Evolutionary conservation across 2,888 invertebrate genomes (phyloP), one percentile per base, ranked within the genome.

Genomic region (Uloborus plumipes): DNA sequence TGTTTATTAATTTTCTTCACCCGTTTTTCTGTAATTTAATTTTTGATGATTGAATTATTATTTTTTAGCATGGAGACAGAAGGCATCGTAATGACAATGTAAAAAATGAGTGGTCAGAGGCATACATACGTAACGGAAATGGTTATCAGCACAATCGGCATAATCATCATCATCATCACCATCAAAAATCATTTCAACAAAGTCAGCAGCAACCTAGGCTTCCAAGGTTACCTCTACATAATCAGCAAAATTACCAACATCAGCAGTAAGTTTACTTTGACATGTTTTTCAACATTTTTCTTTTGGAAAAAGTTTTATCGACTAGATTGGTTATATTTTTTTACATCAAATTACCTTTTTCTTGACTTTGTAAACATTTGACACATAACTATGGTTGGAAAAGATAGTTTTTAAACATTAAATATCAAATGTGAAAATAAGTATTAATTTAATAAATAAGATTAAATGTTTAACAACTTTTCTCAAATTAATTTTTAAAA

Each of bases 231-330:
- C 83, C 83, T 47, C 55, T 83, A 20, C 66, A 77, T 39, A 83
- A 83, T 53, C 81, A 82, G 20, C 83, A 83, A 62, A 83, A 83
- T 58, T 77, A 73, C 69, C 53, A 77, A 9, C 83, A 83, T 47
- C 73, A 66, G 14, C 83, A 83, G 83, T 83, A 69, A 69, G 77
- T 72, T 14, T 13, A 39, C 20, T 4, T 26, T 26, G 26, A 6
- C 18, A n/a, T 53, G 3, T 53, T 53, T n/a, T 53, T 2, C 6
- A 53, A 53, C 6, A 53, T 18, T 53, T n/a, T 16, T 53, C 18
- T n/a, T 53, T 53, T 16, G 2, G n/a, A 53, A 53, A 26, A 26
- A 26, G 26, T 4, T 26, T 26, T 26, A 26, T 26, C 4, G 26
- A 26, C 4, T 26, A 4, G 26, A 26, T 26, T 26, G 26, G 2